Evolutionary conservation across 2,888 invertebrate genomes (phyloP).

Genomic region (Dermolepida albohirtum): DNA sequence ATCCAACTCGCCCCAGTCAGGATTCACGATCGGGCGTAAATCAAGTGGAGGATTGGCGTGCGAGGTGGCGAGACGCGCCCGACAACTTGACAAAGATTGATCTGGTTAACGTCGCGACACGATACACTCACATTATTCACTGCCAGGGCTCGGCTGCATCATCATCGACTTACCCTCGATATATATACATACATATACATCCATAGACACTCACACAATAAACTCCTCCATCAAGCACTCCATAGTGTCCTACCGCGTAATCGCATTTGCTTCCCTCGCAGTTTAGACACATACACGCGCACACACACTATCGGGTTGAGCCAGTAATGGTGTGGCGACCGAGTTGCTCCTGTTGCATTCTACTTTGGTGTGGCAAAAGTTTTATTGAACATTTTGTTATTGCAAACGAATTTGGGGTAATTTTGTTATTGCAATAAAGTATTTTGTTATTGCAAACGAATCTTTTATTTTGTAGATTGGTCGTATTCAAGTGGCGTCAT

Average conservation of each 20-base stretch:
- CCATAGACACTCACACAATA: background rate
- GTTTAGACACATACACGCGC: conserved; percentile 25
- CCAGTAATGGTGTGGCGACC: conserved; percentile 18
- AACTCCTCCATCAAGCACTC: conserved; percentile 34
- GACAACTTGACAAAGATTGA: conserved; percentile 59
- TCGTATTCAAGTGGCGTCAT: no score
- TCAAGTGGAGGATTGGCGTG: conserved; percentile 62
- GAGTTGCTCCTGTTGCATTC: conserved; percentile 20
- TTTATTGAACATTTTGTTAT: no score
- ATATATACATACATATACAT: background rate
- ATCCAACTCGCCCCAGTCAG: conserved; percentile 49
- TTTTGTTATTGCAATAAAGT: no score
- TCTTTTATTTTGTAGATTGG: no score
- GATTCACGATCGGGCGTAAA: conserved; percentile 58
- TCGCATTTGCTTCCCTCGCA: conserved; percentile 39
- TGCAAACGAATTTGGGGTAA: no score
- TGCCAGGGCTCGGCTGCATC: conserved; percentile 51
- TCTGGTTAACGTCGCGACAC: conserved; percentile 59
- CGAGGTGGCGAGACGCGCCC: conserved; percentile 58
- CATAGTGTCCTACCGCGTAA: conserved; percentile 30
- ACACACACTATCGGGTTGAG: conserved; percentile 30
- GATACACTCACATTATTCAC: conserved; percentile 61
- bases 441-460: no score
- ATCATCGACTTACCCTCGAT: conserved; percentile 40
- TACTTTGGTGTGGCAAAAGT: no score